Evolutionary conservation across 1,140 invertebrate genomes (phyloP).

Genomic region (Battus philenor): DNA sequence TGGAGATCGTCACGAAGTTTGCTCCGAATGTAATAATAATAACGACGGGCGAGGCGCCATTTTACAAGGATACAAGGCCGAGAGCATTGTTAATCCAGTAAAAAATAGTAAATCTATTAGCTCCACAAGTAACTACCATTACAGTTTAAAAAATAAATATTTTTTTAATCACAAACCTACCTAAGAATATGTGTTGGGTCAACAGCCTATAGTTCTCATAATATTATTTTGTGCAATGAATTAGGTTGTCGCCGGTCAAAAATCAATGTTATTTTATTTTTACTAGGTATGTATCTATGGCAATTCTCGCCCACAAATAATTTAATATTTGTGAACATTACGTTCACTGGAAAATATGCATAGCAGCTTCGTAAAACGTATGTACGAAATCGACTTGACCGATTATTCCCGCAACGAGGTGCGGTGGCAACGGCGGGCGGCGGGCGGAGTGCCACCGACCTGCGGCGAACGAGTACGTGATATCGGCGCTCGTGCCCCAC

Average conservation of each 20-base stretch:
- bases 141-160: conserved; percentile 15
- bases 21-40: conserved; percentile 73
- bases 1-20: conserved; percentile 74
- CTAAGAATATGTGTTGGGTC: conserved; percentile 36
- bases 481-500: conserved; percentile 72
- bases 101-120: conserved; percentile 31
- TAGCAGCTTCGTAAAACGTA: conserved; percentile 19
- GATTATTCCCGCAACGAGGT: conserved; percentile 69
- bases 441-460: conserved; percentile 68
- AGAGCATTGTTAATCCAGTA: conserved; percentile 59
- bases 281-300: no score
- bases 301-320: no score
- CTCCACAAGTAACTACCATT: conserved; percentile 27
- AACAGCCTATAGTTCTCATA: no score
- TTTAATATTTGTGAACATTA: no score
- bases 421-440: conserved; percentile 62
- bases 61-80: conserved; percentile 74
- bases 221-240: no score
- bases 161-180: neutral
- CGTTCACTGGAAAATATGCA: conserved; percentile 22
- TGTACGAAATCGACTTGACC: conserved; percentile 55
- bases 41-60: conserved; percentile 70
- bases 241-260: no score
- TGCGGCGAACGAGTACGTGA: conserved; percentile 69
- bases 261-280: no score